Conservation (phyloP, 1,140 invertebrate genomes). For the Bradysia coprophila region DNA sequence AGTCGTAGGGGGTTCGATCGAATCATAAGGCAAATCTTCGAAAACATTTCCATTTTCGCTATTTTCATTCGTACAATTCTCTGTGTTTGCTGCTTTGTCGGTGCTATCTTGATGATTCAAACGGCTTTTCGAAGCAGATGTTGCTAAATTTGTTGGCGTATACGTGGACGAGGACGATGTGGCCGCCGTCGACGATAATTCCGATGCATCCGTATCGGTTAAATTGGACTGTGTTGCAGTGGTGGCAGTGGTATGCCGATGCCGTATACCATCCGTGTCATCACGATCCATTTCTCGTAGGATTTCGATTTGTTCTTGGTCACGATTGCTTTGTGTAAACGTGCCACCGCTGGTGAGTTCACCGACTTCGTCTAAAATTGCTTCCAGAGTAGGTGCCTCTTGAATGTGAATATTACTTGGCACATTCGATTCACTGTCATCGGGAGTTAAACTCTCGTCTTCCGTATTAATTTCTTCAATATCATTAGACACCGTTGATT, state of each 20-base stretch:
- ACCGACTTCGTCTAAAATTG: slow-evolving; percentile 3
- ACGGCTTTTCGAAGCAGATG: neutral
- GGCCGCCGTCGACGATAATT: neutral
- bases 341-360: neutral
- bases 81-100: neutral
- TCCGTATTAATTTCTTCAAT: neutral
- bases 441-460: neutral
- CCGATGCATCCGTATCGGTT: neutral
- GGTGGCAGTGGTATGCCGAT: neutral
- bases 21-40: neutral
- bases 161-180: too few species aligned
- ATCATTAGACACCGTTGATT: neutral
- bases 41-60: slow-evolving; percentile 1
- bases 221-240: neutral
- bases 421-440: neutral
- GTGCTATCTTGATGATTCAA: neutral
- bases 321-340: neutral
- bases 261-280: slow-evolving; percentile 1
- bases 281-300: slow-evolving; percentile 3
- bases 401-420: neutral
- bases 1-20: too few species aligned
- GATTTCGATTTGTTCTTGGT: neutral
- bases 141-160: neutral
- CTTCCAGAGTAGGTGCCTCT: slow-evolving; percentile 1
- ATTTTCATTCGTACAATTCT: slow-evolving; percentile 1